Base-by-base conservation (phyloP, 2,113 vertebrate genomes). In the Melanerpes formicivorus region DNA sequence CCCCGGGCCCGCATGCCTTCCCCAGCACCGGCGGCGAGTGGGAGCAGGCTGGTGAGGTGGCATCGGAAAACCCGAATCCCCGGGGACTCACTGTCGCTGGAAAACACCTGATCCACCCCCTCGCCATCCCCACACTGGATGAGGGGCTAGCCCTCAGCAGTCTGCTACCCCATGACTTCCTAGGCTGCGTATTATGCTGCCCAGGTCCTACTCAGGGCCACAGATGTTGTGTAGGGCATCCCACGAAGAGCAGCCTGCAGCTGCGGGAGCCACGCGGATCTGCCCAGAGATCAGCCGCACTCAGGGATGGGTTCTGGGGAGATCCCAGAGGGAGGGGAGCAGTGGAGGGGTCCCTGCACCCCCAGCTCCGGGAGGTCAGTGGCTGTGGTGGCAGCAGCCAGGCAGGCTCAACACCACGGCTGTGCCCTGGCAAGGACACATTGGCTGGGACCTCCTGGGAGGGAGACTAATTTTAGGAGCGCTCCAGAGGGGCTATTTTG, bases 401-500 rank as follows among this genome's bases (percentile, higher is more conserved):
- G 80, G 56, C 48, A 59, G 58, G 69, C 60, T 83, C 80, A 64
- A 25, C 1, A 1, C 66, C 0, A 0, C 2, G 82, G 71, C 86
- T 88, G 66, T 91, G 93, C 88, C 93, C 95, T 72, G 93, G 95
- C 93, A 96, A 96, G 95, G 93, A 91, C 92, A 86, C 66, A 67
- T 83, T 2, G 48, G 70, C 40, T 7, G 15, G 95, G 93, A 95
- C 88, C 83, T 96, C 96, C 95, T 4, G 10, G 81, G 71, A 87
- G 74, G 66, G 65, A 73, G 25, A 86, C 94, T 96, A 93, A 95
- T 96, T 97, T 96, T 97, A 96, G 89, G 94, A 93, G 86, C 1
- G 27, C 93, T 90, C 86, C 65, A 67, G 89, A 93, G 94, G 91
- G 93, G 87, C 86, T 96, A 95, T 96, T 97, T 97, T 88, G 93